phyloP scores from a whole-genome alignment of 1,140 invertebrate species.

The Sminthurinus signatus region DNA sequence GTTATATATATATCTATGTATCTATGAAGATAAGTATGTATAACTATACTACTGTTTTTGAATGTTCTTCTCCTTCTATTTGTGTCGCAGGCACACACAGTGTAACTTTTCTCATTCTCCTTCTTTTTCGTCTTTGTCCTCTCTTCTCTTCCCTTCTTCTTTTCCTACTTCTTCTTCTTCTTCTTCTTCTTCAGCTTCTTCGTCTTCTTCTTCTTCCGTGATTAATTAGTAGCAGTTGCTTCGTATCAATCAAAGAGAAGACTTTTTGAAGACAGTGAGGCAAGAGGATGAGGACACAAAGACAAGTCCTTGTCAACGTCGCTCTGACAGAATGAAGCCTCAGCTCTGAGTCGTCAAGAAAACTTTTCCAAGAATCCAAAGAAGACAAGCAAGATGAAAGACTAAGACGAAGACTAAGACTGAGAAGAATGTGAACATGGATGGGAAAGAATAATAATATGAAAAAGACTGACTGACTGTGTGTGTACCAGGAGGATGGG shows the following conservation, averaged over 20 bases:
- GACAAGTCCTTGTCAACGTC: constrained; percentile 19
- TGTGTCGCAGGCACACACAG: background rate
- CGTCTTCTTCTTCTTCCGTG: background rate
- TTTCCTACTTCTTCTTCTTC: too few species aligned
- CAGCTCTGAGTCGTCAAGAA: constrained; percentile 3
- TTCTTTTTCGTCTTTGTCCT: too few species aligned
- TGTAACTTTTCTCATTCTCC: too few species aligned
- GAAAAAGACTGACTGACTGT: too few species aligned
- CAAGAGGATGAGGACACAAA: constrained; percentile 17
- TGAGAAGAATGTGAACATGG: background rate
- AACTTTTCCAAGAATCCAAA: background rate
- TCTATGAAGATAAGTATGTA: too few species aligned
- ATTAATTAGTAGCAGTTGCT: constrained; percentile 19
- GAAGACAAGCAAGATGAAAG: background rate
- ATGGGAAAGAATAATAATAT: too few species aligned
- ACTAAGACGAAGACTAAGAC: background rate
- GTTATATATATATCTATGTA: too few species aligned
- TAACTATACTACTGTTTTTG: too few species aligned
- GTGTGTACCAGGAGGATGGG: too few species aligned
- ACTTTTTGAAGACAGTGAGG: too few species aligned
- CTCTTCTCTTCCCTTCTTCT: too few species aligned
- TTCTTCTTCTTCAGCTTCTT: background rate
- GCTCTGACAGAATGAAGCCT: background rate
- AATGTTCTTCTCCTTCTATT: constrained; percentile 8
- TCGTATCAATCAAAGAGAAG: constrained; percentile 13